Base-by-base conservation (phyloP, 1,140 invertebrate species). In the Nephotettix cincticeps region DNA sequence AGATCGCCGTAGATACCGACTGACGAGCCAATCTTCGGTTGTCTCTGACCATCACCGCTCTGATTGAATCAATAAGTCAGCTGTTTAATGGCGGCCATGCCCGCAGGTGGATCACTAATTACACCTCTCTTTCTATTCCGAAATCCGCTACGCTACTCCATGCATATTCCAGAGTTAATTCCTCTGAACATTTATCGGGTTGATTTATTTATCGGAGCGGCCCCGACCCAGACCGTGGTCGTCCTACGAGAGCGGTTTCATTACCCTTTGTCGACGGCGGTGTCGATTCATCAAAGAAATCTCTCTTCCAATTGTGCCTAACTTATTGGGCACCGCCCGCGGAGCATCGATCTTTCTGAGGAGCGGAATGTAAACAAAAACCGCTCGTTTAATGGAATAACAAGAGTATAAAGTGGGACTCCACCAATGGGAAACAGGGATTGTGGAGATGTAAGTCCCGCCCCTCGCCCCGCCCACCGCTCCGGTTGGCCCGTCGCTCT, bases 341-440 rank as follows among this genome's bases (percentile, higher is more conserved):
- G 32, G 23, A 43, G 40, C 40, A 36, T 65, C 36, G 36, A 32
- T 65, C 63, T 65, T 27, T 63, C 29, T 27, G 21, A 36, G 6
- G 19, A 28, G n/a, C 64, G 36, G 64, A 67, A 67, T 67, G 64
- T 67, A 67, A 67, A 67, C 64, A 67, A 67, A 67, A 67, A 67
- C n/a, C 64, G 32, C 40, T 67, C 64, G 21, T 67, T 27, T 67
- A 67, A 67, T 67, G 64, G 40, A 67, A 40, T 43, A 67, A 40
- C 32, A 67, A 43, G 40, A 40, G 32, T 40, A 43, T 43, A 43
- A 28, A 40, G 64, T 9, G 1, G 32, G 36, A 28, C 40, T 65
- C n/a, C 21, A 67, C 64, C 64, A 67, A 67, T 67, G 32, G 64
- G 64, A 67, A 11, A 17, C 4, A 9, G n/a, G 29, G 29, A 19